Percentiles rank a stretch among this genome's conserved stretches.
These are phyloP conservation scores for Notarius lentiginosus DNA, from an alignment of 2,113 vertebrate genomes.

Conservation along the genomic window DNA sequence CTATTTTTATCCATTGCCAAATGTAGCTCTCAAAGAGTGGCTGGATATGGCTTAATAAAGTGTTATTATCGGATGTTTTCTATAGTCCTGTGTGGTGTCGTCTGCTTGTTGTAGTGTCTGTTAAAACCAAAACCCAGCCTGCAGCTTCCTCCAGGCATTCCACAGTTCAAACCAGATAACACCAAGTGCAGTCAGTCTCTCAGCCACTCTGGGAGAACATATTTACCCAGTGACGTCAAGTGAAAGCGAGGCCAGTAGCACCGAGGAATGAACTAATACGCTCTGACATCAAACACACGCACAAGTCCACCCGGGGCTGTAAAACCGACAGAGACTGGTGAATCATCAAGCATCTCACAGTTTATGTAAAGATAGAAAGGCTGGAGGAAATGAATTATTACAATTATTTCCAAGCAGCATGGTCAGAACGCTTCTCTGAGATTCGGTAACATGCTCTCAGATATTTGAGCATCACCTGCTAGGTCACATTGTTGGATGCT, in stretches of 20 bases:
- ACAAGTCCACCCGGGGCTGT: slow-evolving; percentile 20
- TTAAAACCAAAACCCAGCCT: background rate
- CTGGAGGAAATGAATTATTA: slow-evolving; percentile 27
- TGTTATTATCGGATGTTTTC: background rate
- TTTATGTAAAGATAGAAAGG: slow-evolving; percentile 29
- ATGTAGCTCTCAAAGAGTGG: background rate
- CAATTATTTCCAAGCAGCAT: background rate
- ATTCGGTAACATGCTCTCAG: background rate
- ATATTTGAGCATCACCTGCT: background rate
- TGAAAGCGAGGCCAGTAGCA: slow-evolving; percentile 38
- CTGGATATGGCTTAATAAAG: background rate
- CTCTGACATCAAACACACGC: slow-evolving; percentile 50
- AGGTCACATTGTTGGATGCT: background rate
- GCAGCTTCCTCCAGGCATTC: slow-evolving; percentile 11
- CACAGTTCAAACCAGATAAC: slow-evolving; percentile 34
- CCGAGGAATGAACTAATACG: slow-evolving; percentile 41
- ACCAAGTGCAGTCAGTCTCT: slow-evolving; percentile 41
- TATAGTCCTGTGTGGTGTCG: background rate
- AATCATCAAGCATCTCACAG: slow-evolving; percentile 32
- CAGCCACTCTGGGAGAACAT: slow-evolving; percentile 39
- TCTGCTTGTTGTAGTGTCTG: background rate
- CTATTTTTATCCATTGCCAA: background rate
- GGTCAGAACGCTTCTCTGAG: background rate
- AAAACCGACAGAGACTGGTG: slow-evolving; percentile 33
- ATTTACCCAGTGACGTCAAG: slow-evolving; percentile 50